Percentiles rank a stretch among this genome's conserved stretches.
These are phyloP conservation scores for Sinella curviseta DNA, from an alignment of 1,140 invertebrate species.

Conservation along the genomic window DNA sequence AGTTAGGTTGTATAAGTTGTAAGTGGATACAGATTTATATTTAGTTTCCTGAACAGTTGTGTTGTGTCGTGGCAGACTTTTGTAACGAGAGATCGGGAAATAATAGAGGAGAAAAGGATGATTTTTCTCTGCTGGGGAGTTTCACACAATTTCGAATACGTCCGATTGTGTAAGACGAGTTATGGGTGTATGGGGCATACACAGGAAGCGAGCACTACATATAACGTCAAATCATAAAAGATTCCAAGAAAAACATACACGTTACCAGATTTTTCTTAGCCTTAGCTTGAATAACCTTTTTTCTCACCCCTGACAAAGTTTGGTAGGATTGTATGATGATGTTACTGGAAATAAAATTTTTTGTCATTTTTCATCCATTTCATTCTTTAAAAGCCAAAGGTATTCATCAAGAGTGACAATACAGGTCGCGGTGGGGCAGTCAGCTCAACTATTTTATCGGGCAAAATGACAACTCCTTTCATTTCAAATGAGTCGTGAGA, in stretches of 20 bases:
- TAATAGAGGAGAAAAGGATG: background rate
- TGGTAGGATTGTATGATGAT: too few species aligned
- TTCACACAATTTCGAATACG: background rate
- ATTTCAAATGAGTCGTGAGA: background rate
- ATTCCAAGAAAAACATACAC: too few species aligned
- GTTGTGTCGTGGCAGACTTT: background rate
- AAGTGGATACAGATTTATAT: too few species aligned
- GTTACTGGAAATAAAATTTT: too few species aligned
- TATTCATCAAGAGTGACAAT: conserved; percentile 5
- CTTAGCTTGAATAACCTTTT: too few species aligned
- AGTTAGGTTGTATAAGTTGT: too few species aligned
- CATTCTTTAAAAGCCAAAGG: conserved; percentile 2
- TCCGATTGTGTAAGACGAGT: background rate
- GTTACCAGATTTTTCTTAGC: too few species aligned
- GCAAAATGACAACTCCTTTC: conserved; percentile 5
- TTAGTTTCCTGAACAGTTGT: background rate
- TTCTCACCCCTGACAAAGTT: too few species aligned
- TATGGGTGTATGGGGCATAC: background rate
- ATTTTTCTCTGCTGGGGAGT: background rate
- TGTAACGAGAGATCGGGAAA: background rate
- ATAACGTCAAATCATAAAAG: too few species aligned
- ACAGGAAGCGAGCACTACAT: background rate
- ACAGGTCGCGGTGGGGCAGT: background rate
- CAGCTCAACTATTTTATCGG: background rate
- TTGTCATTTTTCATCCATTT: too few species aligned